These are phyloP conservation scores for Oligia fasciuncula DNA, from an alignment of 2,888 invertebrate species.

Conservation along the genomic window DNA sequence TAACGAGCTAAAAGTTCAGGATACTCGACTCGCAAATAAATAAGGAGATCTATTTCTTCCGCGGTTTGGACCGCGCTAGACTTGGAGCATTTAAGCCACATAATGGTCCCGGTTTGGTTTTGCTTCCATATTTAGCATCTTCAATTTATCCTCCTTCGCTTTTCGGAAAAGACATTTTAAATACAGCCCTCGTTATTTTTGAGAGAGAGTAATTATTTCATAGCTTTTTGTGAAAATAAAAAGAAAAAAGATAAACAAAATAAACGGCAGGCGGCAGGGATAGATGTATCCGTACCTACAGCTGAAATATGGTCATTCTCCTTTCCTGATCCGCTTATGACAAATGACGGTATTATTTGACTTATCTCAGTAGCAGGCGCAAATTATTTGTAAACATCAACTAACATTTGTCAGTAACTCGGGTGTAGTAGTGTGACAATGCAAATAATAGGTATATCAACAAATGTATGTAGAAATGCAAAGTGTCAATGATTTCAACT, in stretches of 20 bases:
- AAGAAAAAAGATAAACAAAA: constrained; percentile 18
- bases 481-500: not conserved
- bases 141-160: constrained; percentile 21
- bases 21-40: constrained; percentile 56
- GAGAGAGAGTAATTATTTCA: not conserved
- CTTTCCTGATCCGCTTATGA: constrained; percentile 52
- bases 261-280: not conserved
- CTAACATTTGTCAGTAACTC: constrained; percentile 1
- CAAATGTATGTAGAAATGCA: not conserved
- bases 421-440: not conserved
- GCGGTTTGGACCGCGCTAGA: constrained; percentile 34
- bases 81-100: constrained; percentile 54
- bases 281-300: constrained; percentile 11
- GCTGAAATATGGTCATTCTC: constrained; percentile 24
- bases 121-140: constrained; percentile 43
- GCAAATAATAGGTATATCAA: constrained; percentile 11
- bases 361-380: constrained; percentile 38
- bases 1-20: constrained; percentile 61
- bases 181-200: constrained; percentile 17
- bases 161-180: constrained; percentile 8
- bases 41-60: constrained; percentile 56
- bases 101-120: constrained; percentile 49
- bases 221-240: constrained; percentile 4
- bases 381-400: constrained; percentile 45
- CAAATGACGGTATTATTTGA: constrained; percentile 52